Evolutionary conservation across 2,888 invertebrate genomes (phyloP), one percentile per base, ranked within the genome.

Genomic region (Xestia xanthographa): DNA sequence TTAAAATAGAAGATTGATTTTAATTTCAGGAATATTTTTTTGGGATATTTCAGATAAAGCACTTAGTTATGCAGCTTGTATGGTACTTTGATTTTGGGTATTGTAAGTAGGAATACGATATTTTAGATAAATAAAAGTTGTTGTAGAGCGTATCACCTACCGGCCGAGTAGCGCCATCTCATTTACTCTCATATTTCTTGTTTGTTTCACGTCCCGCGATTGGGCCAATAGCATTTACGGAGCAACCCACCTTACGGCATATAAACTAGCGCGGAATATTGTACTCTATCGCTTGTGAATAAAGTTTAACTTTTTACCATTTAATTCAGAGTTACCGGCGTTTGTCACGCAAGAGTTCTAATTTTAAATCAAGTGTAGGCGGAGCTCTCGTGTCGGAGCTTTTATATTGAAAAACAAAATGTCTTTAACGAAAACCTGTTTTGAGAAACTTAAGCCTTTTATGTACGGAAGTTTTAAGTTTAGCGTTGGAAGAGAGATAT

Each of bases 361-460:
- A 96, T 96, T 96, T 96, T 96, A 96, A 96, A 96, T 95, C 95
- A 95, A 96, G 96, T 95, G 96, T 96, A 96, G 96, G 96, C 96
- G 96, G 96, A 95, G 96, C 95, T 94, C 94, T 94, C 90, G 90
- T 93, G 94, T 94, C 90, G 92, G 93, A 94, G 95, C 95, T 95
- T 95, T 95, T 94, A 93, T 94, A 96, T 95, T 95, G 95, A 95
- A 95, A 95, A 95, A 95, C 95, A 95, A 94, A 96, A 96, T 94
- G 96, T 95, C 95, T 96, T 95, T 95, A 94, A 94, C 95, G 94
- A 93, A 95, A 95, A 96, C 95, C 94, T 94, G 95, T 95, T 95
- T 94, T 91, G 92, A 94, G 95, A 94, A 95, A 95, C 96, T 95
- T 96, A 96, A 95, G 96, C 95, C 96, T 96, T 96, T 96, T 95